A percentile compares a stretch with the other conserved stretches of the same genome.
phyloP scores from a whole-genome alignment of 1,140 invertebrate species.

The Hermetia illucens region DNA sequence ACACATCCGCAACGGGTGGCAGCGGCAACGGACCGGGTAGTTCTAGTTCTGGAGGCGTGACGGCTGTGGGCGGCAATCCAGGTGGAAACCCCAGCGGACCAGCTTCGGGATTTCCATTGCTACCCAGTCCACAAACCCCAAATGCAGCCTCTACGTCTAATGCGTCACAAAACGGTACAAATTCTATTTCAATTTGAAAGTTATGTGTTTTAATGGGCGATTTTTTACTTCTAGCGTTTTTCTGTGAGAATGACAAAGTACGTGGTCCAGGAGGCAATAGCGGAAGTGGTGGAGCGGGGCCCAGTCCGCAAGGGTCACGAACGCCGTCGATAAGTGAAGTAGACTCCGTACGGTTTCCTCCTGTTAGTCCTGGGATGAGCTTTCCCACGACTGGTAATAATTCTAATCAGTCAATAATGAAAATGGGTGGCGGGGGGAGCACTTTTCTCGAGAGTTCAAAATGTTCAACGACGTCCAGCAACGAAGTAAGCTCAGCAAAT shows the following conservation, averaged over 20 bases:
- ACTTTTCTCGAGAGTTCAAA: conserved; percentile 8
- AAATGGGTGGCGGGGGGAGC: conserved; percentile 7
- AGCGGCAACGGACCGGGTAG: too few species aligned
- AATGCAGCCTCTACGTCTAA: conserved; percentile 3
- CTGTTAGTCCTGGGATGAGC: conserved; percentile 19
- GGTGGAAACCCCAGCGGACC: conserved; percentile 20
- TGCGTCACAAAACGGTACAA: too few species aligned
- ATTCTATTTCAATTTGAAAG: too few species aligned
- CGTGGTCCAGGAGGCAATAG: too few species aligned
- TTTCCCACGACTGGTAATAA: conserved; percentile 10
- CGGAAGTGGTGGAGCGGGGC: too few species aligned
- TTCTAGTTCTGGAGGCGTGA: conserved; percentile 8
- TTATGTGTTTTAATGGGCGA: not conserved
- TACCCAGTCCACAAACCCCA: conserved; percentile 32
- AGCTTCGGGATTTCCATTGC: conserved; percentile 33
- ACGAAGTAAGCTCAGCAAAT: conserved; percentile 12
- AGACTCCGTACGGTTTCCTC: conserved; percentile 12
- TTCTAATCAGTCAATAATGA: not conserved
- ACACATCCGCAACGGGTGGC: too few species aligned
- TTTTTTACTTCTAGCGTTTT: not conserved
- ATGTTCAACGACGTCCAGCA: conserved; percentile 8
- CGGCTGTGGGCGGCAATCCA: conserved; percentile 24
- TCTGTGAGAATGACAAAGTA: too few species aligned
- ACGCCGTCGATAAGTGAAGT: conserved; percentile 6
- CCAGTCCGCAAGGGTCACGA: conserved; percentile 18